phyloP scores from a whole-genome alignment of 2,888 invertebrate species.

The Luperina testacea region DNA sequence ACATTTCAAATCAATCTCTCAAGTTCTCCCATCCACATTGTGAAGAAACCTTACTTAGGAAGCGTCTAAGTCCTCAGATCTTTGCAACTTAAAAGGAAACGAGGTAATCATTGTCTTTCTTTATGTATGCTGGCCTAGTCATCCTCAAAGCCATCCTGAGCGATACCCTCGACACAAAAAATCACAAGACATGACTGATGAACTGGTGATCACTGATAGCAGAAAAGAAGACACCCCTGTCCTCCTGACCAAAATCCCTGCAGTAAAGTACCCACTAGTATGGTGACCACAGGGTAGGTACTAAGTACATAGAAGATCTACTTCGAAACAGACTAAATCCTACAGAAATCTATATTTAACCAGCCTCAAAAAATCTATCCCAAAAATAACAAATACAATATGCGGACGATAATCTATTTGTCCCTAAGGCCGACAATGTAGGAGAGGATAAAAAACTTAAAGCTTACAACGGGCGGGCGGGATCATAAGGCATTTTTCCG shows the following conservation, averaged over 20 bases:
- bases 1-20: no score
- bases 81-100: not conserved
- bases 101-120: not conserved
- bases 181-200: not conserved
- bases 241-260: not conserved
- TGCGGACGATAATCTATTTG: conserved; percentile 65
- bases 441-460: conserved; percentile 79
- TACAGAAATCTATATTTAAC: conserved; percentile 2
- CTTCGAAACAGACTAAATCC: not conserved
- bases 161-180: not conserved
- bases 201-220: not conserved
- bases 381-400: conserved; percentile 61
- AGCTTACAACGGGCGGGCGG: conserved; percentile 74
- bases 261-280: no score
- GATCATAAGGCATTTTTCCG: conserved; percentile 90
- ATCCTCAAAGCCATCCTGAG: not conserved
- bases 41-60: not conserved
- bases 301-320: not conserved
- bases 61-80: not conserved
- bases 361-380: conserved; percentile 25
- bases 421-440: conserved; percentile 72
- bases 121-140: not conserved
- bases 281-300: not conserved
- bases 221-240: no score
- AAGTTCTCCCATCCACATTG: not conserved